Evolutionary conservation across 2,113 vertebrate species (phyloP), one percentile per base, ranked within the genome.

Genomic region (Equus quagga): DNA sequence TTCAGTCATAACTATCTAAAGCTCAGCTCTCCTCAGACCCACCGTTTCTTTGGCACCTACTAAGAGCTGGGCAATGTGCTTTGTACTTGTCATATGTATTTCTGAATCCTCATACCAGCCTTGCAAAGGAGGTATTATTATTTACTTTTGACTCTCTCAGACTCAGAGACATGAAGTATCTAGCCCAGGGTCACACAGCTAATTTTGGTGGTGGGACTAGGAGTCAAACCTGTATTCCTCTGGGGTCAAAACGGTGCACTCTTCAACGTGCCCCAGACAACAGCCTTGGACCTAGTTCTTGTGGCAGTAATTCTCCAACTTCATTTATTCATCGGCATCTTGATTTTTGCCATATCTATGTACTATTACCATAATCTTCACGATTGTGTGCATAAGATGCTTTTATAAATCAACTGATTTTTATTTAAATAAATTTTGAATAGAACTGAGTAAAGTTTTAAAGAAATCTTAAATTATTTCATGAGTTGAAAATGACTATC

Each of bases 131-230:
- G 80, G 69, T 56, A 33, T 26, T 69, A 36, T 70, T 89, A 17
- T 80, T 95, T 84, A 76, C 89, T 86, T 85, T 54, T 64, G 46
- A 82, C 54, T 65, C 33, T 92, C 3, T 82, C 85, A 86, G 72
- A 82, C 28, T 51, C 62, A 91, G 72, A 92, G 44, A 70, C 49
- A 19, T 23, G 31, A 84, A 54, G 41, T 21, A 44, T 62, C 82
- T 44, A 95, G 80, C 69, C 67, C 64, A 58, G 87, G 6, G 14
- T 51, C 31, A 82, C n/a, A 31, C 3, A 89, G 60, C 56, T 92
- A 41, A 81, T 56, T 86, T 67, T 67, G 26, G 41, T 62, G 36
- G 56, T 36, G 26, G 65, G 62, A n/a, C n/a, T 84, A 28, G 54
- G 51, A 82, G 46, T 62, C 54, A 54, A 82, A 78, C 56, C 78